Evolutionary conservation across 2,113 vertebrate genomes (phyloP), one percentile per base, ranked within the genome.

Genomic region (Zingel zingel): DNA sequence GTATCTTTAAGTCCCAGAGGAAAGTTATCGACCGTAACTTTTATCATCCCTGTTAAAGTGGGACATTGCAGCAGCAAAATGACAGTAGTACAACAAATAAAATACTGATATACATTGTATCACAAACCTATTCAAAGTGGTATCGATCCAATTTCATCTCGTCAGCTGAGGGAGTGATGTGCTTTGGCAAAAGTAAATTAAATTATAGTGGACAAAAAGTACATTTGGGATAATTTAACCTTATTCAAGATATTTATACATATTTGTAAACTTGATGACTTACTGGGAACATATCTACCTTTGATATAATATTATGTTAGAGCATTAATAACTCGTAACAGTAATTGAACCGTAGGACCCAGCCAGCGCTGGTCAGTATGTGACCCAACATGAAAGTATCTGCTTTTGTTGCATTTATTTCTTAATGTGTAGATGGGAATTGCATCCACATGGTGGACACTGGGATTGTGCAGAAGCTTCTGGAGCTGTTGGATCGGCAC

Each of bases 381-480:
- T 74, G 33, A 16, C 51, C 2, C 14, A 57, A 9, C 43, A 56
- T 25, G 5, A 25, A 2, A 7, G 8, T 23, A 8, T 64, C 23
- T 59, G 0, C 18, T 61, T 2, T 36, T 14, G 0, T 62, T 43
- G 16, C 0, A 0, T 81, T 18, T 61, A 2, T 30, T 1, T 21
- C 21, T 81, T 16, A 62, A 11, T 43, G 27, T 47, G 6, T 87
- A 99, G 98, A 99, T 6, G 98, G 97, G 74, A 99, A 99, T 77
- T 99, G 98, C 89, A 99, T 99, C 92, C 98, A 99, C 94, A 99
- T 99, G 98, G 98, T 99, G 88, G 98, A 99, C 94, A 97, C 95
- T 0, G 98, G 97, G 9, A 99, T 99, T 54, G 98, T 99, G 86
- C 97, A 99, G 91, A 98, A 96, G 88, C 96, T 99, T 59, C 96